Percentiles rank a stretch among this genome's conserved stretches.
Conservation (phyloP, 2,113 vertebrate genomes). For the Pontoporia blainvillei region DNA sequence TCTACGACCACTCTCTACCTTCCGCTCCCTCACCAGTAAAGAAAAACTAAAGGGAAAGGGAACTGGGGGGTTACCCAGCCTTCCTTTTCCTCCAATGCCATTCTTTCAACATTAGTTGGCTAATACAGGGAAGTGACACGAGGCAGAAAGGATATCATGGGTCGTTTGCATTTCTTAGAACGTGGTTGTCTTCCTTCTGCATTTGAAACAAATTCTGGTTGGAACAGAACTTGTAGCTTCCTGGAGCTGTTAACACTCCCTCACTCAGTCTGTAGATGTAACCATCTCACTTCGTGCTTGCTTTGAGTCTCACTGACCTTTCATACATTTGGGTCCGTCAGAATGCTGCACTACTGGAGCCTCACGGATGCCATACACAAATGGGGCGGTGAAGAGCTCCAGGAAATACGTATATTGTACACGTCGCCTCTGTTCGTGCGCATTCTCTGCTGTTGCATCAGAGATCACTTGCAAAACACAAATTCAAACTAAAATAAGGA, state of each 20-base stretch:
- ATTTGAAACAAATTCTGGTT: background rate
- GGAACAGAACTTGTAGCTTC: background rate
- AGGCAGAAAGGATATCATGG: background rate
- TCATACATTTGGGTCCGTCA: background rate
- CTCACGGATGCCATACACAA: accelerated
- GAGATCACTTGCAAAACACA: background rate
- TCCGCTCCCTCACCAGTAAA: background rate
- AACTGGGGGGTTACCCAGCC: accelerated
- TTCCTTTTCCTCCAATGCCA: background rate
- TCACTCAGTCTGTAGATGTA: too few species aligned
- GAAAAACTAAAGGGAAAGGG: background rate
- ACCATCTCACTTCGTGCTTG: background rate
- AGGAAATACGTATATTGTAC: accelerated
- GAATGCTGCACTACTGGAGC: too few species aligned
- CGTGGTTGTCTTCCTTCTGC: background rate
- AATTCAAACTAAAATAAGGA: background rate
- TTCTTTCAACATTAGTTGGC: background rate
- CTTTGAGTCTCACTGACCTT: background rate
- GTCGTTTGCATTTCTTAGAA: background rate
- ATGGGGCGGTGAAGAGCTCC: accelerated
- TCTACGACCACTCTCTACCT: background rate
- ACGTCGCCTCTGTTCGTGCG: accelerated
- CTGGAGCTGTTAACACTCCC: too few species aligned
- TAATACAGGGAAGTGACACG: background rate
- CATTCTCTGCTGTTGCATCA: accelerated